Evolutionary conservation across 1,140 invertebrate species (phyloP), one percentile per base, ranked within the genome.

Genomic region (Drosophila sulfurigaster): DNA sequence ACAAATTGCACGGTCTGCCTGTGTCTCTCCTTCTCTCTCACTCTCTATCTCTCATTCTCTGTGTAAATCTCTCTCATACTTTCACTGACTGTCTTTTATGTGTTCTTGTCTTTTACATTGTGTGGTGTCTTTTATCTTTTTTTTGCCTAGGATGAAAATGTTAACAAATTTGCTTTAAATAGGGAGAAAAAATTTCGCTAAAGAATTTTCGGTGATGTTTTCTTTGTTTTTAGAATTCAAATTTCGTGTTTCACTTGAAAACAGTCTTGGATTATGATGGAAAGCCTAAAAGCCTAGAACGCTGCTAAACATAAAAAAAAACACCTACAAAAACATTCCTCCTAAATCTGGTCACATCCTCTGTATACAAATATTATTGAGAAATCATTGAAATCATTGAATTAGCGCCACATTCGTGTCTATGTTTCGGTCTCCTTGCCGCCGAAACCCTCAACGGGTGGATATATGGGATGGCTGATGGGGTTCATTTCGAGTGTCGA

Each of bases 401-500:
- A 68, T 79, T 72, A 70, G 67, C 72, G 72, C 66, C 72, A 25
- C 52, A 51, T 46, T 76, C 28, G 11, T 30, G 10, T 13, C 79
- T 96, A 97, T 93, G 96, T 96, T 93, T 97, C 96, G 38, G 96
- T 96, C 92, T 97, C 96, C 93, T 96, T 96, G 76, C 95, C 94
- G 46, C 95, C 85, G 91, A 94, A 96, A 90, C 95, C 95, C 78
- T 96, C 94, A 72, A 96, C 95, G 90, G 96, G 94, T 13, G 96
- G 96, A 91, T 97, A 97, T 20, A 92, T 62, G 48, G 85, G 78
- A 65, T 81, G 85, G 65, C 80, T 89, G 41, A 97, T 97, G 1
- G 96, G 96, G 32, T 95, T 95, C 95, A 97, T 96, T 93, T 97
- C 96, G 46, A 97, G 92, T 4, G 96, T 97, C 69, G 96, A 96